Conservation (phyloP, 2,797 vertebrate genomes). For the Parambassis ranga region DNA sequence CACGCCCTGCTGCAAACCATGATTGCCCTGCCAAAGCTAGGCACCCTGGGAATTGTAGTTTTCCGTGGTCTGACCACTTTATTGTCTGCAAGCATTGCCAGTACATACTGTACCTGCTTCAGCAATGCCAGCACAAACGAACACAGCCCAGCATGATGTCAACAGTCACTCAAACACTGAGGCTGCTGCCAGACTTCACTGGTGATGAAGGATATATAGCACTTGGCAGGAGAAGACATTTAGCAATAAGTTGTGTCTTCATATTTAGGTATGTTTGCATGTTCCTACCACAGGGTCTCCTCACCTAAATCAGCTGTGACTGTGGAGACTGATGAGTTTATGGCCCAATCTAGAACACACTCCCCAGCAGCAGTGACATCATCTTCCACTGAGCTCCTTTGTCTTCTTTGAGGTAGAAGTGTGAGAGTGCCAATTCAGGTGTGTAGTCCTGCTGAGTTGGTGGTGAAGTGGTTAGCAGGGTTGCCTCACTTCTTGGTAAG, state of each 20-base stretch:
- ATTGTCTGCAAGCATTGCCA: constrained; percentile 39
- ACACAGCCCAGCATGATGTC: constrained; percentile 61
- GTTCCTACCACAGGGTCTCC: background rate
- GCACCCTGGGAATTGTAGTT: constrained; percentile 77
- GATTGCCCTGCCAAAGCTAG: constrained; percentile 56
- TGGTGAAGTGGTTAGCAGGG: too few species aligned
- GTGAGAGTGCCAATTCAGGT: too few species aligned
- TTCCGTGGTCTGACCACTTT: constrained; percentile 59
- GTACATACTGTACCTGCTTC: constrained; percentile 59
- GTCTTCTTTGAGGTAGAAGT: too few species aligned
- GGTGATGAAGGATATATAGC: constrained; percentile 51
- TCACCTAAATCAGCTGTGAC: too few species aligned
- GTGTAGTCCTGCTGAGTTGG: too few species aligned
- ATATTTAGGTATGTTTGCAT: background rate
- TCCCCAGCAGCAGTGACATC: too few species aligned
- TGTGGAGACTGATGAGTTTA: too few species aligned
- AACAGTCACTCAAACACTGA: constrained; percentile 57
- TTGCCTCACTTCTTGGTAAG: too few species aligned
- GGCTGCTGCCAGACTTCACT: constrained; percentile 43
- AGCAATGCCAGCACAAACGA: constrained; percentile 66
- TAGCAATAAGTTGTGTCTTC: constrained; percentile 2
- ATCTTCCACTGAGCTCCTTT: too few species aligned
- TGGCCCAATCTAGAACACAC: too few species aligned
- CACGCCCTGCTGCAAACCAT: constrained; percentile 23
- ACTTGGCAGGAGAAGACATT: constrained; percentile 26